Evolutionary conservation across 2,113 vertebrate species (phyloP).

Genomic region (Sturnus vulgaris): DNA sequence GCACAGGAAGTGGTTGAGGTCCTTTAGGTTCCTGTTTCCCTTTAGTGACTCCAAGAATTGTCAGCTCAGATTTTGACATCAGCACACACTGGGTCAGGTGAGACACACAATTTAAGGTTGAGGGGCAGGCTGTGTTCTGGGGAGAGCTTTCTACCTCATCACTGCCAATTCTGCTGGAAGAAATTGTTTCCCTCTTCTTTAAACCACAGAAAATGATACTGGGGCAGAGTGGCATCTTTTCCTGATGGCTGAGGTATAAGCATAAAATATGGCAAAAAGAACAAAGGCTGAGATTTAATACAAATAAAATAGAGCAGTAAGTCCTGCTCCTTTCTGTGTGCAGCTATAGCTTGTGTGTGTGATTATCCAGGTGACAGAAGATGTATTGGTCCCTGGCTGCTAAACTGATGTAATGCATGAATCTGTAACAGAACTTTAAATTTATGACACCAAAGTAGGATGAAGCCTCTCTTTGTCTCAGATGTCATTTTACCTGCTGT

Average conservation of each 20-base stretch:
- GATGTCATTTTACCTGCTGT: neutral
- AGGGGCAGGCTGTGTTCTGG: neutral
- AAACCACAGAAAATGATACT: rapidly evolving
- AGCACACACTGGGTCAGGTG: rapidly evolving
- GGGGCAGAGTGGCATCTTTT: neutral
- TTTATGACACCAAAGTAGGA: neutral
- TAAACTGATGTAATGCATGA: neutral
- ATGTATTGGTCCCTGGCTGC: neutral
- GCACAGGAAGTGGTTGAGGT: neutral
- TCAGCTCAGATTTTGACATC: neutral
- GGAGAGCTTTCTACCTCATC: neutral
- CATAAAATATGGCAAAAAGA: neutral
- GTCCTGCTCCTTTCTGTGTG: neutral
- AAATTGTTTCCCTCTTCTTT: neutral
- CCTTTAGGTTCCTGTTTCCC: neutral
- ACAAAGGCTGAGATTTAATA: neutral
- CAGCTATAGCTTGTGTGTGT: neutral
- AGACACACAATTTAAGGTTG: neutral
- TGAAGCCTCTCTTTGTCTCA: neutral
- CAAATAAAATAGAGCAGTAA: neutral
- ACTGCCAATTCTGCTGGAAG: neutral
- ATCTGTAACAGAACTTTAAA: neutral
- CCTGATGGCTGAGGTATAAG: neutral
- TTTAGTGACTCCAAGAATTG: neutral
- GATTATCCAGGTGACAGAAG: neutral